These are phyloP conservation scores for Nerophis ophidion DNA, from an alignment of 2,113 vertebrate genomes.

Conservation along the genomic window DNA sequence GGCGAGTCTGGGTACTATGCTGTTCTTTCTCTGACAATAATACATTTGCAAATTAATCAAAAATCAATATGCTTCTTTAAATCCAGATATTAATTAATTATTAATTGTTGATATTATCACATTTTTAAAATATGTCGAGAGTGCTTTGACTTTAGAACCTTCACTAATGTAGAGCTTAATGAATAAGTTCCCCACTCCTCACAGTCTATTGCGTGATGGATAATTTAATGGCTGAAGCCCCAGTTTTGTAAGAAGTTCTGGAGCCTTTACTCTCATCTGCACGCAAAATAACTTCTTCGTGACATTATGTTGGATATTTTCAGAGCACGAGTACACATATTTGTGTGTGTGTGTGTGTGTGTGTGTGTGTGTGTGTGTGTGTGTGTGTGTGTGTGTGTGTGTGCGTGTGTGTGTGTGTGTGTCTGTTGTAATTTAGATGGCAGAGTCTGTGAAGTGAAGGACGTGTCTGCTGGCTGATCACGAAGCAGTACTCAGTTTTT, in stretches of 20 bases:
- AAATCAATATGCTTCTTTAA: not conserved
- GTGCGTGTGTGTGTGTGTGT: constrained; percentile 6
- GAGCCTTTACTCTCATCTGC: constrained; percentile 2
- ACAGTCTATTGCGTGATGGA: constrained; percentile 33
- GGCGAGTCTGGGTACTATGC: not conserved
- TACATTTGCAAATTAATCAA: no score
- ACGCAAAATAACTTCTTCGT: constrained; percentile 4
- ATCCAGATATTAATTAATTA: not conserved
- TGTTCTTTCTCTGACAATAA: not conserved
- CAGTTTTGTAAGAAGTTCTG: constrained; percentile 16
- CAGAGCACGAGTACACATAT: not conserved
- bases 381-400: constrained; percentile 9
- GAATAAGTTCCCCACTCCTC: constrained; percentile 3
- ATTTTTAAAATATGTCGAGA: no score
- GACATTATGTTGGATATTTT: constrained; percentile 3
- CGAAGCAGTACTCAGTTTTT: constrained; percentile 2
- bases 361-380: constrained; percentile 7
- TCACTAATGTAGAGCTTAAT: constrained; percentile 4
- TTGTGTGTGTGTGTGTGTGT: constrained; percentile 9
- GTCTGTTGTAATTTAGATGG: constrained; percentile 33
- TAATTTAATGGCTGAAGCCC: constrained; percentile 38
- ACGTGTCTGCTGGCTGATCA: constrained; percentile 42
- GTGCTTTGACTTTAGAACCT: not conserved
- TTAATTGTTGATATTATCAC: not conserved
- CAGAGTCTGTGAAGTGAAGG: constrained; percentile 56